Base-by-base conservation (phyloP, 2,797 vertebrate species). In the Onychomys arenicola region DNA sequence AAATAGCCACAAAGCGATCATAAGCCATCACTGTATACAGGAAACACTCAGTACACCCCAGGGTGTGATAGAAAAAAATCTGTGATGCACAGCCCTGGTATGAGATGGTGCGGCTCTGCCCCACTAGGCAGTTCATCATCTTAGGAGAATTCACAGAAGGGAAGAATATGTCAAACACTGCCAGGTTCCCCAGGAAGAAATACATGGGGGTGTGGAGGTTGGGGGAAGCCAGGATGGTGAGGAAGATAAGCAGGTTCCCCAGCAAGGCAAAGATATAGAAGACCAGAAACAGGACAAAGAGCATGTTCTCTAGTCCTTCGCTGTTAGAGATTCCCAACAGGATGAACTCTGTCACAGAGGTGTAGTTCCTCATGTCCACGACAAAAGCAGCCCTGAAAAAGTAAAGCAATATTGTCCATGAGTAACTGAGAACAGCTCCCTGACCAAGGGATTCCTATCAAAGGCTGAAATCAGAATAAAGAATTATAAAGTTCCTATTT, bases 231-330 rank as follows among this genome's bases (percentile, higher is more conserved):
- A 93, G 29, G 32, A 93, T 93, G 59, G 83, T 93, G 73, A 93
- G 46, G 49, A 93, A 93, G 61, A 98, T 98, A 55, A 98, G 87
- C 55, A 97, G 89, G 75, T 98, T 98, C 5, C 94, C 96, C 84
- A 94, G 52, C 55, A 97, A 43, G 1, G 94, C 93, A 7, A 95
- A 83, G 14, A 96, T 77, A 23, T 93, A 97, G 65, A 94, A 97
- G 77, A 87, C 27, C 46, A 97, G 63, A 55, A 97, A 91, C 5
- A 98, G 17, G n/a, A 80, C 1, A 34, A 97, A 89, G 9, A 85
- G 63, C 49, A 95, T 2, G 2, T 8, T 88, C 61, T 96, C 84
- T 57, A 95, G 65, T 14, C 96, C 85, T 75, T 89, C 12, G 2
- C 81, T 93, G 3, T 94, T 65, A 12, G 94, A 88, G 73, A 97